Percentiles rank a stretch among this genome's conserved stretches.
Conservation (phyloP, 2,113 vertebrate genomes). For the Scatophagus argus region DNA sequence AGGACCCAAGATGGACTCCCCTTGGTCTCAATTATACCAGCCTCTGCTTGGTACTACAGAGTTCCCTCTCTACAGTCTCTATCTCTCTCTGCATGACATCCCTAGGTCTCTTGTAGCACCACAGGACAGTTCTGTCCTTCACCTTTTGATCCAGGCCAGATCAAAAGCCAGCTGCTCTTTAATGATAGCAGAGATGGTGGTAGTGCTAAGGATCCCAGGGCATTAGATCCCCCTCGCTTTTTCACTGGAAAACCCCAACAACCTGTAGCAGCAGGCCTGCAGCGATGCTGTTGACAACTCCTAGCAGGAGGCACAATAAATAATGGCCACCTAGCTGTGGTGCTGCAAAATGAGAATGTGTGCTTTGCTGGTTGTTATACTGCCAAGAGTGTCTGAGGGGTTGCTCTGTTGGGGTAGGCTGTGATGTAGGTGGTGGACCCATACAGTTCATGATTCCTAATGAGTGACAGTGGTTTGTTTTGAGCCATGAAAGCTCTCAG, state of each 20-base stretch:
- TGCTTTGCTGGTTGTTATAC: conserved; percentile 22
- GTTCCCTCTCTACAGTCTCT: conserved; percentile 26
- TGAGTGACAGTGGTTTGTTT: conserved; percentile 15
- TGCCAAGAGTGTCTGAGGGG: conserved; percentile 34
- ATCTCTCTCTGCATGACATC: conserved; percentile 40
- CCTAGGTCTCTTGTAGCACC: conserved; percentile 42
- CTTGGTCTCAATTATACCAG: conserved; percentile 71
- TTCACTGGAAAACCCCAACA: conserved; percentile 47
- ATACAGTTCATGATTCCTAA: conserved; percentile 28
- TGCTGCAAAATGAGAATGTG: conserved; percentile 32
- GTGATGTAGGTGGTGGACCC: conserved; percentile 22
- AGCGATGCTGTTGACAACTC: conserved; percentile 48
- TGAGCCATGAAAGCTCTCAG: not conserved
- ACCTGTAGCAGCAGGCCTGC: conserved; percentile 59
- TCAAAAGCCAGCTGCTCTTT: conserved; percentile 74
- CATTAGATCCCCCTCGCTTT: conserved; percentile 32
- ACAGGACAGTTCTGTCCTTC: conserved; percentile 66
- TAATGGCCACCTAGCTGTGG: conserved; percentile 36
- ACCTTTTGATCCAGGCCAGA: conserved; percentile 70
- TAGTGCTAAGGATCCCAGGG: conserved; percentile 39
- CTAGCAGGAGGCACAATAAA: conserved; percentile 51
- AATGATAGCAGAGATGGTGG: conserved; percentile 64
- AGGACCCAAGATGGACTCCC: conserved; percentile 68
- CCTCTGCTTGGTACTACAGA: conserved; percentile 16
- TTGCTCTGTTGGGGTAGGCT: conserved; percentile 8